Conservation (phyloP, 2,113 vertebrate genomes). For the Tachycineta bicolor region DNA sequence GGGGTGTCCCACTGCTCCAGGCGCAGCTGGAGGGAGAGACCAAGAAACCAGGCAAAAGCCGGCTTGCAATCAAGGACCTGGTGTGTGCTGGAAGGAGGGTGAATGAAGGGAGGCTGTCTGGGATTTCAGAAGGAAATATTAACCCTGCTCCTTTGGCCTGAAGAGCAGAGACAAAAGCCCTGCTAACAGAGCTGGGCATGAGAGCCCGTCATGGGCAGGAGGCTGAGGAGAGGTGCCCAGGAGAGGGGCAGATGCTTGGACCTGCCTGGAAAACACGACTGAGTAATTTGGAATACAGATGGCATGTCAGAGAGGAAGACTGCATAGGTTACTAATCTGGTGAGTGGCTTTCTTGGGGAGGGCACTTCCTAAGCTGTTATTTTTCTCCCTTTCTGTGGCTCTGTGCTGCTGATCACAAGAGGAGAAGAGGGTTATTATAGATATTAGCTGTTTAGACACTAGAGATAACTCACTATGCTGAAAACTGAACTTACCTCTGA, state of each 20-base stretch:
- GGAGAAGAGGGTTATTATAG: background rate
- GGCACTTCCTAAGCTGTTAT: background rate
- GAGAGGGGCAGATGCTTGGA: background rate
- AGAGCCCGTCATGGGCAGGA: background rate
- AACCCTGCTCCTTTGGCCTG: background rate
- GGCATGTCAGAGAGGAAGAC: background rate
- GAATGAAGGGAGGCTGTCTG: background rate
- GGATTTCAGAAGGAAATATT: background rate
- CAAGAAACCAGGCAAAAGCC: background rate
- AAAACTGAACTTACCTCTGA: constrained; percentile 53
- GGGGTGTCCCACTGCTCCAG: background rate
- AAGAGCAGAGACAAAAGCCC: background rate
- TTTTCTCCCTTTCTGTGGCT: background rate
- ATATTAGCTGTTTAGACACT: constrained; percentile 33
- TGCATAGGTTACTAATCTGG: background rate
- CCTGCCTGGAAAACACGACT: background rate
- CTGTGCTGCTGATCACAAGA: background rate
- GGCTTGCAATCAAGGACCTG: background rate
- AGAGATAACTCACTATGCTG: constrained; percentile 31
- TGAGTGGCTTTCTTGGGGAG: background rate
- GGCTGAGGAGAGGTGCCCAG: background rate
- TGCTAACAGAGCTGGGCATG: accelerated
- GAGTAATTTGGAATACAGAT: background rate
- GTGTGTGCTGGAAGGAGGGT: background rate
- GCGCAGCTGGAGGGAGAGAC: background rate